Evolutionary conservation across 1,140 invertebrate genomes (phyloP), one percentile per base, ranked within the genome.

Genomic region (Tachypleus tridentatus): DNA sequence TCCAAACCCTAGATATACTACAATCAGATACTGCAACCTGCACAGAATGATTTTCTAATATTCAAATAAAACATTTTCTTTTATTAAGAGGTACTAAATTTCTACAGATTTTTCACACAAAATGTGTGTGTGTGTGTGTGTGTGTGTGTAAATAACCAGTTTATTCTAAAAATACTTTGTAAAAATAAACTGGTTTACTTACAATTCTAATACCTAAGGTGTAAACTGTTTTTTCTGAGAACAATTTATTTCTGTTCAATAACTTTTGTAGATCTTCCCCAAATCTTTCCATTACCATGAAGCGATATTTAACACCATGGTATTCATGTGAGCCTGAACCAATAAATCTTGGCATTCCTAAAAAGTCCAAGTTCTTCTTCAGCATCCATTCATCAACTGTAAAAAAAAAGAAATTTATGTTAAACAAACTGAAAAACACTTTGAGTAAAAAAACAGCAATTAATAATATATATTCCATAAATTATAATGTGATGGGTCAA

Each of bases 261-360:
- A 96, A 77, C 78, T 91, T 89, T 72, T 94, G 88, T 51, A 98
- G 78, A 77, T 97, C 93, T 67, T 84, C 82, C 68, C 91, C 87
- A 78, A 90, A 97, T 69, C 91, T 82, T 47, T 91, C 90, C 74
- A 98, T 83, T 0, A 98, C 87, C 72, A 98, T 82, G 78, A 97
- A 98, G 65, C 95, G 80, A 72, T 93, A 96, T 70, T 85, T 85
- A 64, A 54, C 11, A n/a, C 54, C 59, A 66, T 64, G 61, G 47
- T 67, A 47, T 58, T 81, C 75, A 75, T 89, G 84, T 51, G 86
- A 86, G 4, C 95, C 95, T 68, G 86, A 89, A 48, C 88, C 88
- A 67, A 94, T 85, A 71, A 89, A 96, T 56, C 84, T 80, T 4
- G 94, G 93, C 77, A 98, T 85, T 49, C 93, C 93, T 4, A 97